Evolutionary conservation across 1,140 invertebrate genomes (phyloP), one percentile per base, ranked within the genome.

Genomic region (Armadillidium nasatum): DNA sequence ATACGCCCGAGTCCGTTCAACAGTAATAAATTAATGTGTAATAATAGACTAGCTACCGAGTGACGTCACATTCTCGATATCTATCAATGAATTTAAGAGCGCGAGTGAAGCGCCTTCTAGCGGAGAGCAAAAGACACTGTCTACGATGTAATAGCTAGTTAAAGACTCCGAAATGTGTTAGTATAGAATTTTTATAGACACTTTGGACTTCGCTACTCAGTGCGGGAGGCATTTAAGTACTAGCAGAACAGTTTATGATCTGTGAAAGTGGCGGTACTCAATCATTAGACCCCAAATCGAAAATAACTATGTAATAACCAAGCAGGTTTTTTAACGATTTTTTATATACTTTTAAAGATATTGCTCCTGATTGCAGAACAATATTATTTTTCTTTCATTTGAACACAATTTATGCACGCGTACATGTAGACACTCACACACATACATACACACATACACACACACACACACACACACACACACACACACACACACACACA

Each of bases 101-200:
- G n/a, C n/a, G n/a, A n/a, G n/a, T n/a, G n/a, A n/a, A n/a, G n/a
- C n/a, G n/a, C n/a, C n/a, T n/a, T n/a, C n/a, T n/a, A n/a, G n/a
- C n/a, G n/a, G n/a, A 33, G 33, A 33, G 1, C 33, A 33, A 33
- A 33, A 33, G 33, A 33, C 33, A 33, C 33, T 33, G 33, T 33
- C 33, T 33, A 33, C 33, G 33, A 33, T 33, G 33, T 33, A 33
- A 33, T 33, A 33, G 33, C 33, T 33, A 33, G 33, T 33, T 33
- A 33, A 33, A 33, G 33, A 33, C 50, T 19, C 50, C 50, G 19
- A 60, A 60, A 60, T 60, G 50, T 19, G 50, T 60, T 60, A 60
- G 50, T 60, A 60, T 60, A 60, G 50, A 60, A 60, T 60, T 60
- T 60, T 60, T 60, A 60, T 60, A 60, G 50, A 60, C 19, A 60